phyloP scores from a whole-genome alignment of 2,113 vertebrate species.

The Oncorhynchus clarkii region DNA sequence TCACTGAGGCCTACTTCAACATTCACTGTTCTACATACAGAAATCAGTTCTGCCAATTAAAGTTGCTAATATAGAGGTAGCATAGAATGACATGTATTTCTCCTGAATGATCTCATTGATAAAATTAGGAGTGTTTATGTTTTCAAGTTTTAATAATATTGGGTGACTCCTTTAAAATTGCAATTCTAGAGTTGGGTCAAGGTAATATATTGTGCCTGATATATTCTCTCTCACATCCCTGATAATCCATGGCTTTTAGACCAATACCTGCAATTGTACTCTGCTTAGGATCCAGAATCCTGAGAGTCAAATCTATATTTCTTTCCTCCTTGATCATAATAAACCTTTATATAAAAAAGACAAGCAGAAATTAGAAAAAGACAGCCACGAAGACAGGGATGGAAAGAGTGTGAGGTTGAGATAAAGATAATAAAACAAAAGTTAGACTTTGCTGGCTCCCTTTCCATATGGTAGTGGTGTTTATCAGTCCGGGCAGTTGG shows the following conservation, averaged over 20 bases:
- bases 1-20: background rate
- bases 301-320: background rate
- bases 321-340: background rate
- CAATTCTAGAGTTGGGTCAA: no score
- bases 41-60: background rate
- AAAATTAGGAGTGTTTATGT: no score
- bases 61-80: conserved; percentile 1
- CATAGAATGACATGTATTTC: background rate
- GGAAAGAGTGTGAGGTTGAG: conserved; percentile 57
- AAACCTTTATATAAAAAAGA: background rate
- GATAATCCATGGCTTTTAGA: background rate
- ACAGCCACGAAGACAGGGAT: background rate
- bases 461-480: conserved; percentile 5
- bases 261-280: no score
- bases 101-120: background rate
- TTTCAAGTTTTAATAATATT: no score
- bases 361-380: background rate
- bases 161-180: no score
- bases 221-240: background rate
- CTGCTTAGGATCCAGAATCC: background rate
- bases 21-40: background rate
- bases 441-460: conserved; percentile 6
- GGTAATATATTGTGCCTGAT: no score
- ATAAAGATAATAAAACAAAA: conserved; percentile 27
- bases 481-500: conserved; percentile 13